Evolutionary conservation across 2,113 vertebrate species (phyloP), one percentile per base, ranked within the genome.

Genomic region (Malurus elegans): DNA sequence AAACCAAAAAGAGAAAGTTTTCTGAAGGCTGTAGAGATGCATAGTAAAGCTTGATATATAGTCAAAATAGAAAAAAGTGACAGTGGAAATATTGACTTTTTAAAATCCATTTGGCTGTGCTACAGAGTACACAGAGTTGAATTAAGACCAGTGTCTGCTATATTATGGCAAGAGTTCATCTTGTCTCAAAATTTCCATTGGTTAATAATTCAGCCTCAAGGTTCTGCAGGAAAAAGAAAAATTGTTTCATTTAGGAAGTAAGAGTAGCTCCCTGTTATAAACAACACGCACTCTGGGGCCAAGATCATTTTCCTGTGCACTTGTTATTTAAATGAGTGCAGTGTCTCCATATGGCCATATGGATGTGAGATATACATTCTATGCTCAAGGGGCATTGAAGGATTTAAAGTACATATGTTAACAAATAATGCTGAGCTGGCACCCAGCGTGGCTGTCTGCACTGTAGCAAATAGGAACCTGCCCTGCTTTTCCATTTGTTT

Each of bases 391-490:
- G 95, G 72, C 85, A 88, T 10, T 61, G 88, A 71, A 88, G 75
- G 38, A 81, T 94, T 96, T 96, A 92, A 95, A 88, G 82, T 86
- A 90, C 93, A 92, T 94, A 93, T 88, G 90, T 92, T 97, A 93
- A 83, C 60, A 83, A 90, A 94, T 38, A 96, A 86, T 67, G 88
- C 85, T 95, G 92, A 92, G 60, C 2, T 88, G 84, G 82, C 67
- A 58, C 15, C 47, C 51, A 21, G 58, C 60, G 58, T 32, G 47
- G 54, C 79, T 90, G 85, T n/a, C 82, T 66, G n/a, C n/a, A 64
- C 71, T 75, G 17, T 0, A 36, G 29, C 44, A 60, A 51, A 71
- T 0, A 82, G 45, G 7, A 74, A 65, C 74, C 58, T 19, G 86
- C 70, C 73, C 64, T 21, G 28, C 24, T 73, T 88, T 64, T 86